A percentile compares a stretch with the other conserved stretches of the same genome.
Conservation (phyloP, 1,140 invertebrate species). For the Maniola jurtina region DNA sequence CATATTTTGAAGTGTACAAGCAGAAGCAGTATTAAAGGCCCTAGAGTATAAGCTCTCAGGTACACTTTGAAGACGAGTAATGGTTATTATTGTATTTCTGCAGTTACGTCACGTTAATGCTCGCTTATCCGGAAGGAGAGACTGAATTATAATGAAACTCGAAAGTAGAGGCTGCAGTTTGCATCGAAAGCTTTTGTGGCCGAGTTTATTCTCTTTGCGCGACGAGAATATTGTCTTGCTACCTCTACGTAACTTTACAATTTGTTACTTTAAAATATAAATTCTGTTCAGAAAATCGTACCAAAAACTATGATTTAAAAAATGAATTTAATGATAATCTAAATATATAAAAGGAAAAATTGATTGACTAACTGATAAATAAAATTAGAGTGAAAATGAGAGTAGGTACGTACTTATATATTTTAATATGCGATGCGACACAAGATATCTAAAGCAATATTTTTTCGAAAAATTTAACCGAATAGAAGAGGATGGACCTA, state of each 20-base stretch:
- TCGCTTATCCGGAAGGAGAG: conserved; percentile 15
- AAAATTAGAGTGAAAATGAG: too few relatives aligned
- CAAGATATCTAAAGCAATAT: too few relatives aligned
- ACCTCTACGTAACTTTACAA: not conserved
- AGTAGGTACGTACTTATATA: too few relatives aligned
- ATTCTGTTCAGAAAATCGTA: not conserved
- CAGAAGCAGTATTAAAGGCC: too few relatives aligned
- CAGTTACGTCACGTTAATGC: conserved; percentile 15
- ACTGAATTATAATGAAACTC: conserved; percentile 29
- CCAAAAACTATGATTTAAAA: too few relatives aligned
- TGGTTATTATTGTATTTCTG: not conserved
- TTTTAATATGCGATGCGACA: too few relatives aligned
- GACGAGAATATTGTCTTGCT: conserved; percentile 7
- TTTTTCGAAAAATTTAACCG: too few relatives aligned
- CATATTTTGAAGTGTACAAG: too few relatives aligned
- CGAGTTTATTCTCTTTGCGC: conserved; percentile 5
- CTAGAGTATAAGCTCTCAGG: too few relatives aligned
- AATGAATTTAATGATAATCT: not conserved
- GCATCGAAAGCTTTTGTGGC: conserved; percentile 22
- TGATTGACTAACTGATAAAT: too few relatives aligned
- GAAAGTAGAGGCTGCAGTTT: conserved; percentile 25
- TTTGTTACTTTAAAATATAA: not conserved
- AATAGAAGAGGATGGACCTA: too few relatives aligned
- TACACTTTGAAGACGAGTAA: not conserved
- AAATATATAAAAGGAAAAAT: too few relatives aligned